Evolutionary conservation across 2,797 vertebrate genomes (phyloP).

Genomic region (Cuniculus paca): DNA sequence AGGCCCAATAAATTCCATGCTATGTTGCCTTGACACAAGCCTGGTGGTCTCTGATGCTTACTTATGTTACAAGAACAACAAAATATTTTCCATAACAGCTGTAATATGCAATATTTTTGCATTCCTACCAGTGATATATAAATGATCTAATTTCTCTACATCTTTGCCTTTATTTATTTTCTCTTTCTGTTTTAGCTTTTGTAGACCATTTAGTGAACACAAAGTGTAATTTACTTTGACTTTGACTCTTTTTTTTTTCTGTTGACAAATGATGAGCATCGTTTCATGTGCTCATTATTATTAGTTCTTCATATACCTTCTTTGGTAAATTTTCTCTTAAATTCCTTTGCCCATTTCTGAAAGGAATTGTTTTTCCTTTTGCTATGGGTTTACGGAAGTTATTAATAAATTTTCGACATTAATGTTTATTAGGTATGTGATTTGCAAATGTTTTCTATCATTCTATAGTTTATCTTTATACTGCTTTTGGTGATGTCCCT

Average conservation of each 20-base stretch:
- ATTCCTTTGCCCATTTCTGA: not conserved
- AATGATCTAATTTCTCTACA: not conserved
- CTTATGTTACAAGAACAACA: not conserved
- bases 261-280: not conserved
- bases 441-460: not conserved
- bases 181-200: not conserved
- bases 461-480: not conserved
- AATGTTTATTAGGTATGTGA: not conserved
- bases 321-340: not conserved
- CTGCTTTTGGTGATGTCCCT: not conserved
- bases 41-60: not conserved
- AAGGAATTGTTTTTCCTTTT: not conserved
- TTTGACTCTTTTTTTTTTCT: not conserved
- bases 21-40: not conserved
- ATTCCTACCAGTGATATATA: too few relatives aligned
- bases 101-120: not conserved
- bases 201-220: not conserved
- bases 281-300: not conserved
- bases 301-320: not conserved
- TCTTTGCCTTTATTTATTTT: not conserved
- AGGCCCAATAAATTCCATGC: not conserved
- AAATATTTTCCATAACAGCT: not conserved
- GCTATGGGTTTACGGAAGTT: not conserved
- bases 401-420: not conserved
- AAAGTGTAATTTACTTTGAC: not conserved